Conservation (phyloP, 1,140 invertebrate genomes). For the Capitella teleta region DNA sequence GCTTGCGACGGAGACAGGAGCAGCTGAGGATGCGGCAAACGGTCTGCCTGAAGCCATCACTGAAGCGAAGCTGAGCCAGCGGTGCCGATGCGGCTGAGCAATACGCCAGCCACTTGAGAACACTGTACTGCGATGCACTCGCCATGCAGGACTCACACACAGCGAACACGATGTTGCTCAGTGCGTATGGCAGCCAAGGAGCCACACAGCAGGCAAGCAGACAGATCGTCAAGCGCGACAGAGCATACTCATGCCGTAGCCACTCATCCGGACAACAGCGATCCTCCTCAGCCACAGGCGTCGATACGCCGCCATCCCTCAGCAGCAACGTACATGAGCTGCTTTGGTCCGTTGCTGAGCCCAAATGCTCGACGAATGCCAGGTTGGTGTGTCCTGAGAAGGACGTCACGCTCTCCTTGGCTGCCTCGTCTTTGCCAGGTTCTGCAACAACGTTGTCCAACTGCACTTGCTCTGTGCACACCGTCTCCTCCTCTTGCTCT, state of each 20-base stretch:
- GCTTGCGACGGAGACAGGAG: too few relatives aligned
- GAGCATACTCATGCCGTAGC: not conserved
- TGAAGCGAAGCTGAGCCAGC: not conserved
- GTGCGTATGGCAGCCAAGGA: constrained; percentile 5
- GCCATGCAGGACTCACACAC: constrained; percentile 2
- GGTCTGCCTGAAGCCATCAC: not conserved
- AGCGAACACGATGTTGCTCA: constrained; percentile 8
- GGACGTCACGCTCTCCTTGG: not conserved
- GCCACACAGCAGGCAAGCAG: not conserved
- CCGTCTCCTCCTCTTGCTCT: not conserved
- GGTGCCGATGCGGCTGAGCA: not conserved
- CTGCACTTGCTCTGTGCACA: not conserved
- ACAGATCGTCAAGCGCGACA: not conserved
- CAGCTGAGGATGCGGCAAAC: too few relatives aligned
- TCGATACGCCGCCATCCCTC: not conserved
- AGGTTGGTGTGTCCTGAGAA: not conserved
- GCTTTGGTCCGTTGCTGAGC: not conserved
- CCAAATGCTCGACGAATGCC: not conserved
- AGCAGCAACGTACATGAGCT: constrained; percentile 2
- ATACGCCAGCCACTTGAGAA: constrained; percentile 12
- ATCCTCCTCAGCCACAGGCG: not conserved
- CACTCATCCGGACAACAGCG: not conserved
- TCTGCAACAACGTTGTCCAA: not conserved
- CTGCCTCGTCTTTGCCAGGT: not conserved
- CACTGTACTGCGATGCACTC: not conserved